Base-by-base conservation (phyloP, 1,140 invertebrate genomes). In the Mactra quadrangularis region DNA sequence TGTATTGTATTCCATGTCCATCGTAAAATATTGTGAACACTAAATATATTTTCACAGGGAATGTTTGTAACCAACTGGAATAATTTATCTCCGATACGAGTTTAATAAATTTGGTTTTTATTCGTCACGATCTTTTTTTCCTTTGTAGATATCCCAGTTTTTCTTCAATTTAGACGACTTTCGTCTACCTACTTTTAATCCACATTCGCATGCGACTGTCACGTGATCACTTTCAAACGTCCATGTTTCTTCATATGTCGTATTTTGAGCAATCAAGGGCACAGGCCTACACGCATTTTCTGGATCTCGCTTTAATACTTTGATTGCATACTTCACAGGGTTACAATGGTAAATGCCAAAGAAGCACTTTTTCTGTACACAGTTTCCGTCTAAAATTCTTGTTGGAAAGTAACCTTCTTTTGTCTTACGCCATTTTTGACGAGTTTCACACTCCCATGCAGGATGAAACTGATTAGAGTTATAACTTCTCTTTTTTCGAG, bases 241-340 rank as follows among this genome's bases (percentile, higher is more conserved):
- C 78, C 78, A 82, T 22, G 64, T 25, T 59, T 82, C 78, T 47
- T 71, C 68, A 27, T 71, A 82, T 22, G 66, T 50, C 0, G 78
- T 82, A 7, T 31, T 41, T 27, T 71, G 35, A n/a, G 53, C 68
- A 57, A 55, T 60, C 66, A 82, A 38, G 2, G 78, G 78, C 25
- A 68, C 50, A 13, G 78, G 78, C 27, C 35, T 33, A 19, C 78
- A 82, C 0, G 68, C 66, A 35, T 71, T 52, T 29, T 47, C 55
- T n/a, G 66, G 64, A 66, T 82, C 78, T 50, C 78, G 9, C 59
- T 82, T 82, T 35, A 82, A 52, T 45, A 82, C 50, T 70, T 82
- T 70, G 68, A 82, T 82, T 72, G 64, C 33, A 62, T 82, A 82
- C 64, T 71, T 82, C 47, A 82, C 78, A 31, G 64, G 64, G 35